Base-by-base conservation (phyloP, 2,797 vertebrate species). In the Cyclopterus lumpus region DNA sequence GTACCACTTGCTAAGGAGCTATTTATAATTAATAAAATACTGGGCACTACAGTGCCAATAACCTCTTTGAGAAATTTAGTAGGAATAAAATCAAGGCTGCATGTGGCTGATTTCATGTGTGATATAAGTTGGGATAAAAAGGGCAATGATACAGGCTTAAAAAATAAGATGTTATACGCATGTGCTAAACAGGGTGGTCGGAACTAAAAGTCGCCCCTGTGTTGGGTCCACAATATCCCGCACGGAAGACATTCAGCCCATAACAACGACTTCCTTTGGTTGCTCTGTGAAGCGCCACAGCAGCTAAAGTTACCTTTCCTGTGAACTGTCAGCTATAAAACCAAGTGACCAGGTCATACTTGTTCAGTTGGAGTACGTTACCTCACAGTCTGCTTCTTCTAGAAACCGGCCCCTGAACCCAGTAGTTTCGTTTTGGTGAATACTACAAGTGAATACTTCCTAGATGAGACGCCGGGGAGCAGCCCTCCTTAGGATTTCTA, bases 361-460 rank as follows among this genome's bases (percentile, higher is more conserved):
- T 9, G 18, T 60, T 3, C 1, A 64, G 11, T 18, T 66, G 5
- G 0, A 6, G 53, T 34, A 77, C 53, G 16, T 86, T 88, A 90
- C 82, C 90, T 84, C 32, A 26, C 36, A 9, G 26, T 62, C 16
- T 10, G 10, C 42, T 38, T 32, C 32, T 10, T 22, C 48, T 51
- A 5, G 62, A 10, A 34, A 15, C 20, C 18, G 54, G 18, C 53
- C 16, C n/a, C 8, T 26, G 14, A 7, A 46, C 3, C 57, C 24
- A 22, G 46, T 71, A 11, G n/a, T 67, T 30, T 68, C 4, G 5
- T 73, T 71, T 48, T 7, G 9, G 2, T 34, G 32, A 66, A n/a
- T 42, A 81, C 15, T 57, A 72, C 40, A 61, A 18, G n/a, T 26
- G 26, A 64, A 8, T 40, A 79, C 79, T 77, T 84, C 72, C 67